Evolutionary conservation across 2,797 vertebrate genomes (phyloP).

Genomic region (Tangara arthus): DNA sequence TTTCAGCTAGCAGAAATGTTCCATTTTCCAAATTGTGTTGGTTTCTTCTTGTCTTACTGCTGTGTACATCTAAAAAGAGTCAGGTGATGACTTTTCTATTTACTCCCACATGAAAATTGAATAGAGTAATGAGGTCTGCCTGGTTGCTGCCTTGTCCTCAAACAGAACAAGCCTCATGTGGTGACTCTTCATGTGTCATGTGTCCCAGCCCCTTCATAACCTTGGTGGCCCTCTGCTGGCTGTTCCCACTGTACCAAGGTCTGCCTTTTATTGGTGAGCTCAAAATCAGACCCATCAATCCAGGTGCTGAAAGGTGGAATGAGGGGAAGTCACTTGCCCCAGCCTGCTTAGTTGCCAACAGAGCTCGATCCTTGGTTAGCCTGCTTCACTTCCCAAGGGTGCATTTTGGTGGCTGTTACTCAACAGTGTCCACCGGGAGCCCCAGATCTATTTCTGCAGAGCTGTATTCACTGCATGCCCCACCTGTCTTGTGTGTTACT

Average conservation of each 20-base stretch:
- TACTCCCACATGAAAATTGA: neutral
- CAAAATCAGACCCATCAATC: neutral
- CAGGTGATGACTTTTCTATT: neutral
- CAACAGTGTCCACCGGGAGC: neutral
- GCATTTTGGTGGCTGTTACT: neutral
- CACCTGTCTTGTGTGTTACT: neutral
- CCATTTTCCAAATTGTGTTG: neutral
- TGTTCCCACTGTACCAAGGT: neutral
- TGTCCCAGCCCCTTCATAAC: neutral
- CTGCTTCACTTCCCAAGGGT: neutral
- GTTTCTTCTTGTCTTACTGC: neutral
- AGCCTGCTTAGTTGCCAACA: neutral
- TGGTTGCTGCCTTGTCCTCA: neutral
- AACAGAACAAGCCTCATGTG: neutral
- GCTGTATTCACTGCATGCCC: neutral
- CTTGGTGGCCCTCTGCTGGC: neutral
- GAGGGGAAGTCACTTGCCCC: neutral
- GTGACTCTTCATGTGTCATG: neutral
- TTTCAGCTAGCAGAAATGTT: neutral
- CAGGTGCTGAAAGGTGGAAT: neutral
- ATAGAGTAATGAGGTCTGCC: neutral
- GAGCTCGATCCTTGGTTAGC: rapidly evolving
- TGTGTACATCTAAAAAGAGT: neutral
- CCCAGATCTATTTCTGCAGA: neutral
- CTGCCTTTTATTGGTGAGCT: neutral